Conservation (phyloP, 1,140 invertebrate genomes). For the Acromyrmex heyeri region DNA sequence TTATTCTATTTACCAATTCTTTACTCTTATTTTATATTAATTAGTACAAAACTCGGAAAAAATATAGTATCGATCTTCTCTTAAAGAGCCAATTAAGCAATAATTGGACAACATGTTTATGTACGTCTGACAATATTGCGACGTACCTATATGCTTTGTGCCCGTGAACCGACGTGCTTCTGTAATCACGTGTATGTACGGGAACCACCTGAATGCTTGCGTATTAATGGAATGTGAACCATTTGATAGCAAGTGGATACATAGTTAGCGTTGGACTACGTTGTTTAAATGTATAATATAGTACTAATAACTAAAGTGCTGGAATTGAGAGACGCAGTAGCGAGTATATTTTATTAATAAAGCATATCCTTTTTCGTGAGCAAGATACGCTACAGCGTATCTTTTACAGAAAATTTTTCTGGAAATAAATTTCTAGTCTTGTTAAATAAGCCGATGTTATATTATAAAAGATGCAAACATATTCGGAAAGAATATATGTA, state of each 20-base stretch:
- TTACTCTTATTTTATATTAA: not conserved
- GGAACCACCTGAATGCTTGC: conserved; percentile 59
- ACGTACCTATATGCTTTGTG: conserved; percentile 51
- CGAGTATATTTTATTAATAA: conserved; percentile 4
- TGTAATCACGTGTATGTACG: conserved; percentile 54
- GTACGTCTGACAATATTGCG: conserved; percentile 21
- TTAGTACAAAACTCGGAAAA: not conserved
- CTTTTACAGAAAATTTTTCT: not conserved
- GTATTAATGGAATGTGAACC: conserved; percentile 58
- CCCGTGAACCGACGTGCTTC: conserved; percentile 46
- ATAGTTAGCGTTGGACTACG: conserved; percentile 2
- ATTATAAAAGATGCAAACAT: not conserved
- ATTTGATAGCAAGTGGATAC: conserved; percentile 32
- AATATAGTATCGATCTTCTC: not conserved
- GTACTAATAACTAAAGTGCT: not conserved
- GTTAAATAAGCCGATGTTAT: not conserved
- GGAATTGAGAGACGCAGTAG: not conserved
- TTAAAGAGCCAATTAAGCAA: not conserved
- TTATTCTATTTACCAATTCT: not conserved
- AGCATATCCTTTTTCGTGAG: not conserved
- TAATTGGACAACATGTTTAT: conserved; percentile 52
- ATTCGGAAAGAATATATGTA: not conserved
- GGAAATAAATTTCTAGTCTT: not conserved
- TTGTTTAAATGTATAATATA: conserved; percentile 26
- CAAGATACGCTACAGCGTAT: not conserved